Percentiles rank a stretch among this genome's conserved stretches.
Conservation (phyloP, 2,113 vertebrate species). For the Montifringilla adamsi region DNA sequence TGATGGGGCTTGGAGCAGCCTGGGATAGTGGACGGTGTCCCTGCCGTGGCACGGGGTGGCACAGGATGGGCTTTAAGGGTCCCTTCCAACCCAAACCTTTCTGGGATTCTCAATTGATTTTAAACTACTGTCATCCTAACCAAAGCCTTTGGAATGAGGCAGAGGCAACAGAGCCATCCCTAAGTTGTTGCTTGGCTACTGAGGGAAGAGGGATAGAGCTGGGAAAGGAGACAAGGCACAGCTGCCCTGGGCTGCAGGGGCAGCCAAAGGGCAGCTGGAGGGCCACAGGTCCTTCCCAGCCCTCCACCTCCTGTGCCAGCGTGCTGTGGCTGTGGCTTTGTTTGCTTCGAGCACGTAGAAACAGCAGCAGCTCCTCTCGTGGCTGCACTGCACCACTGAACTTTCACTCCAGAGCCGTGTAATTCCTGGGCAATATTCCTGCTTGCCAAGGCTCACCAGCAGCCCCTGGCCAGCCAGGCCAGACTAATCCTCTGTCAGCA, state of each 20-base stretch:
- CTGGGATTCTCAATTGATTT: not conserved
- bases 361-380: not conserved
- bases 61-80: not conserved
- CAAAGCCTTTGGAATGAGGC: not conserved
- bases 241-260: not conserved
- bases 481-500: not conserved
- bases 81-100: not conserved
- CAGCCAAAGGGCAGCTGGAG: not conserved
- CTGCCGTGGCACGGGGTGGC: not conserved
- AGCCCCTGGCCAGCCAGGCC: not conserved
- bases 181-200: not conserved
- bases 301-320: not conserved
- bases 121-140: not conserved
- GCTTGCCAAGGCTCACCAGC: not conserved
- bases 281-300: not conserved
- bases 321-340: rapidly evolving
- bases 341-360: not conserved
- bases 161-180: not conserved
- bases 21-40: not conserved
- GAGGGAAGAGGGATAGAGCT: not conserved
- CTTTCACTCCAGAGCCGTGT: not conserved
- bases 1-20: not conserved
- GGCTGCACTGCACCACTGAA: not conserved
- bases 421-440: not conserved
- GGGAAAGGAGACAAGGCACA: not conserved